Conservation (phyloP, 1,140 invertebrate species). For the Phthorimaea operculella region DNA sequence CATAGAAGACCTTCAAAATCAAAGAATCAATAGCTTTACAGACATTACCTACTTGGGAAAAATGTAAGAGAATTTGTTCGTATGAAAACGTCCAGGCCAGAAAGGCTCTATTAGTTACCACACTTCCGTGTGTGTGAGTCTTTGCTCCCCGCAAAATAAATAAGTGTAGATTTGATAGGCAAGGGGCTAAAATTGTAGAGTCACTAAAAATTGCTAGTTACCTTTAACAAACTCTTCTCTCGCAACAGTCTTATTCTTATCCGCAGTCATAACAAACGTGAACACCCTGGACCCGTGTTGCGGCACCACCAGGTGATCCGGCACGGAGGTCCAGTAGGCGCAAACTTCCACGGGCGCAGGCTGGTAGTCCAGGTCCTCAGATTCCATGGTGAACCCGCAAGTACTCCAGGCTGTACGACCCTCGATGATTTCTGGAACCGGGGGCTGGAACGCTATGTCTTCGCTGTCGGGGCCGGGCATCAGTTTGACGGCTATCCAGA, state of each 20-base stretch:
- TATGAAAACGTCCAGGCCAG: no score
- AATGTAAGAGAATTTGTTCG: no score
- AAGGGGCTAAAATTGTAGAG: no score
- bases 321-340: conserved; percentile 63
- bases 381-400: conserved; percentile 54
- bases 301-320: conserved; percentile 58
- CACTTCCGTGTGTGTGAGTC: no score
- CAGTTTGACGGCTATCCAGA: conserved; percentile 57
- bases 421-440: conserved; percentile 43
- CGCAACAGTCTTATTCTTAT: conserved; percentile 61
- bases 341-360: conserved; percentile 49
- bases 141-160: no score
- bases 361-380: conserved; percentile 60
- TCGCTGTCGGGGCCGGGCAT: conserved; percentile 50
- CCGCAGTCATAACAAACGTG: conserved; percentile 66
- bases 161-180: no score
- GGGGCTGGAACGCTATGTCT: conserved; percentile 49
- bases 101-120: no score
- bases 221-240: conserved; percentile 65
- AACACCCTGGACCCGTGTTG: conserved; percentile 53
- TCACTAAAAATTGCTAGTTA: no score
- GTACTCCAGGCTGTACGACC: conserved; percentile 45
- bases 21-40: no score
- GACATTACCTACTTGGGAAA: no score
- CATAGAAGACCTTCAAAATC: no score